Conservation (phyloP, 2,113 vertebrate genomes). For the Zosterops japonicus region DNA sequence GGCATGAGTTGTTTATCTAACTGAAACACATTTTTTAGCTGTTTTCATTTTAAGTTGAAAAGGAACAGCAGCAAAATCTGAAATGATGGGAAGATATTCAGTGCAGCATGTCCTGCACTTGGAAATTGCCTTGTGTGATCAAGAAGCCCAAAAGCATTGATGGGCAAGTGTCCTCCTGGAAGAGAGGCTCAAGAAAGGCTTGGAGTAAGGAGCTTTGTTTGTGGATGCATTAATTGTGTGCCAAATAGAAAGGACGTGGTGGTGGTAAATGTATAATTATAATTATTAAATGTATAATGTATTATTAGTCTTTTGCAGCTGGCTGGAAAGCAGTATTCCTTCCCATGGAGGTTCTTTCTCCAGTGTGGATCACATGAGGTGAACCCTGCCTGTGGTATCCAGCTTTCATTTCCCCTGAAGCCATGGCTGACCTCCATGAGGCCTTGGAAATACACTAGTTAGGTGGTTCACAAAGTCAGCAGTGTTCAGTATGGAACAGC, state of each 20-base stretch:
- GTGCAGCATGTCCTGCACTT: accelerated
- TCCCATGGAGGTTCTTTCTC: neutral
- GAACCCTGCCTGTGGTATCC: neutral
- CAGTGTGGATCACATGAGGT: neutral
- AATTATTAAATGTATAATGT: neutral
- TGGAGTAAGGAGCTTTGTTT: neutral
- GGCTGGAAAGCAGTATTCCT: neutral
- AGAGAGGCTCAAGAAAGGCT: neutral
- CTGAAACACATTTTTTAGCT: neutral
- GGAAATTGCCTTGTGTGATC: neutral
- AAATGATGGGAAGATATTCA: neutral
- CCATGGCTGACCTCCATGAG: accelerated
- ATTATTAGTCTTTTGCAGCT: neutral
- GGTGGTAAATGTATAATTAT: neutral
- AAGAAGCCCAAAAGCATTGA: neutral
- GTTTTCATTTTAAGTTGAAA: neutral
- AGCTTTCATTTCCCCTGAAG: neutral
- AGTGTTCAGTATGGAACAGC: neutral
- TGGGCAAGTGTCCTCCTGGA: neutral
- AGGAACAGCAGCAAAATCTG: neutral
- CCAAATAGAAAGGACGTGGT: neutral
- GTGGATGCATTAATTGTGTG: neutral
- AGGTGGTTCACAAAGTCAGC: neutral
- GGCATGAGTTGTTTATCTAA: neutral
- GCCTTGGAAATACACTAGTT: neutral